These are phyloP conservation scores for Poliocrania exsul DNA, from an alignment of 2,797 vertebrate genomes.

Conservation along the genomic window DNA sequence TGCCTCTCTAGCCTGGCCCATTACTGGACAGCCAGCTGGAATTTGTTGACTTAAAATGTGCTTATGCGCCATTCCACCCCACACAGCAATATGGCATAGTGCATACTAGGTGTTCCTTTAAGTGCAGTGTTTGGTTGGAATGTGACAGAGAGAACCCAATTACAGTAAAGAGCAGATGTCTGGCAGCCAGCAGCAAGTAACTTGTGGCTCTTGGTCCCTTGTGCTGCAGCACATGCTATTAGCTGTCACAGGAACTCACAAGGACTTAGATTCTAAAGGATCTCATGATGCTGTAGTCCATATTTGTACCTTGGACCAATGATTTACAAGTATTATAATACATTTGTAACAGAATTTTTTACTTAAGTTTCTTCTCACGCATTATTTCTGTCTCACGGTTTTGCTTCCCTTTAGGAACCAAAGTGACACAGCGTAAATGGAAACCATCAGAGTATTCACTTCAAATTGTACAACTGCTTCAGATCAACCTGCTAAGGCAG, in stretches of 20 bases:
- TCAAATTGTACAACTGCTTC: not conserved
- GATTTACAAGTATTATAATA: not conserved
- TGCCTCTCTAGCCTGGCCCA: not conserved
- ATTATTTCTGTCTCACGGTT: not conserved
- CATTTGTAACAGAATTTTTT: not conserved
- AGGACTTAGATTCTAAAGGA: not conserved
- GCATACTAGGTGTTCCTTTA: not conserved
- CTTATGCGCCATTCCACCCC: accelerated
- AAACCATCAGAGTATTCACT: not conserved
- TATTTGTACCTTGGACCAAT: not conserved
- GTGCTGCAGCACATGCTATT: not conserved
- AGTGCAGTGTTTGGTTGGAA: not conserved
- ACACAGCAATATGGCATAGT: not conserved
- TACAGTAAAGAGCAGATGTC: not conserved
- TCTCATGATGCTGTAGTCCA: not conserved
- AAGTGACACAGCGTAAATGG: not conserved
- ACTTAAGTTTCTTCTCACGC: not conserved
- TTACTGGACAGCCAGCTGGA: not conserved
- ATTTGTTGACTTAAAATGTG: not conserved
- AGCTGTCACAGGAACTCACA: not conserved
- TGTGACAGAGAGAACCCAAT: not conserved
- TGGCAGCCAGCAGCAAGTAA: not conserved
- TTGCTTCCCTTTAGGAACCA: not conserved
- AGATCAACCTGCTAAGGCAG: not conserved
- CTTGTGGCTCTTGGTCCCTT: not conserved